Conservation (phyloP, 2,113 vertebrate genomes). For the Nycticebus coucang region DNA sequence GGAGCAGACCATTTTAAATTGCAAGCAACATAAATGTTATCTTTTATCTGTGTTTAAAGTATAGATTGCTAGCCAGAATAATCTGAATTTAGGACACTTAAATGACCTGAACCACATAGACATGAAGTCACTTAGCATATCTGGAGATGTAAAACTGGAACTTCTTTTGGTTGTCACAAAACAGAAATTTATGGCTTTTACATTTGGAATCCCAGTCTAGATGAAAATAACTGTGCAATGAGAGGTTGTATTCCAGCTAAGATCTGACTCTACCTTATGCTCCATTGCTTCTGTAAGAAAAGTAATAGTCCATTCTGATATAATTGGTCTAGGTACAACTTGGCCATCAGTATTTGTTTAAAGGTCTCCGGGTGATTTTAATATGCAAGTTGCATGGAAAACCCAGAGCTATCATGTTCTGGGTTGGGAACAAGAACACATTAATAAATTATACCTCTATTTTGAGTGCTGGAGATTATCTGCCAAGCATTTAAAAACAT, state of each 20-base stretch:
- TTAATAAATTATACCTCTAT: slow-evolving; percentile 2
- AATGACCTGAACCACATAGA: not conserved
- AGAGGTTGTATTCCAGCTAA: not conserved
- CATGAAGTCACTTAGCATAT: not conserved
- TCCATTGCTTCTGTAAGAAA: not conserved
- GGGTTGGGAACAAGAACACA: not conserved
- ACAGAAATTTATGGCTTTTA: not conserved
- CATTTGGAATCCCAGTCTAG: slow-evolving; percentile 12
- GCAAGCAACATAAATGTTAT: too few relatives aligned
- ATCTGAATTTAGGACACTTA: slow-evolving; percentile 32
- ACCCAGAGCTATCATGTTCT: not conserved
- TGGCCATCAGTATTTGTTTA: not conserved
- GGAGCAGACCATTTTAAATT: too few relatives aligned
- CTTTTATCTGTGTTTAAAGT: too few relatives aligned
- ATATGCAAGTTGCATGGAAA: not conserved
- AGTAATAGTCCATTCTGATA: not conserved
- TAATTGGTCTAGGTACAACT: not conserved
- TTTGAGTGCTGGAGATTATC: not conserved
- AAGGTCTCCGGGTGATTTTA: not conserved
- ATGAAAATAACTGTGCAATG: not conserved
- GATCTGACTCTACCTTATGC: not conserved
- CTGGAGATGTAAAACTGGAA: not conserved
- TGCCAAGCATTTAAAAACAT: not conserved
- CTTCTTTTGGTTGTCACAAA: not conserved
- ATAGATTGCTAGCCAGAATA: slow-evolving; percentile 12